Base-by-base conservation (phyloP, 2,113 vertebrate species). In the Acinonyx jubatus region DNA sequence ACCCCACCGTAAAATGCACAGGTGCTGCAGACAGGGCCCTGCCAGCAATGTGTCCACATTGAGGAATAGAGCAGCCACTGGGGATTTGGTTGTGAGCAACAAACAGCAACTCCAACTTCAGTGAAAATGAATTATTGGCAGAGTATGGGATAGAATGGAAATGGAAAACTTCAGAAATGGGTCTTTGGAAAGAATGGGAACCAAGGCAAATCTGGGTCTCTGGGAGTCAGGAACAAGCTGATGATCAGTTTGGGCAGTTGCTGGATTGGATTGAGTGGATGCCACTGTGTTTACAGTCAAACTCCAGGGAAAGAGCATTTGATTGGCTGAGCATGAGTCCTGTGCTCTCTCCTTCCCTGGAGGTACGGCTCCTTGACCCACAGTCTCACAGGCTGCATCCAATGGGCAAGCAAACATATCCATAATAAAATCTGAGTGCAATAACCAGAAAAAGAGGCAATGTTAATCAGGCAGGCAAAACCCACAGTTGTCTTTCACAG, bases 11-110 rank as follows among this genome's bases (percentile, higher is more conserved):
- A 6, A n/a, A 10, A 73, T 7, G 23, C 36, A 57, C 29, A 57
- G n/a, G 2, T 12, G 5, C 18, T 29, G 12, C 10, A 5, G 10
- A 76, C 11, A 31, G 74, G 55, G 23, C 18, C 27, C 33, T 0
- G 0, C 33, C 3, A 10, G 14, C 45, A 36, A 4, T 0, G 0
- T 13, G 68, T 48, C 66, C 66, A 18, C 5, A 14, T 9, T 0
- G 7, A 79, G 65, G 33, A 80, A 55, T 38, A 5, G 1, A 21
- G 18, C 31, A 71, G 33, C 45, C 50, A 10, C 1, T 38, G 61
- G 16, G 12, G 2, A 21, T 89, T 11, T 16, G 38, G 41, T 11
- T 27, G 14, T 45, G 7, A 89, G 36, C 38, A 71, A 66, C 25
- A 31, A 71, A 85, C 9, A 74, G 48, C 65, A 52, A 14, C 8